phyloP scores from a whole-genome alignment of 1,140 invertebrate genomes.

The Hyles vespertilio region DNA sequence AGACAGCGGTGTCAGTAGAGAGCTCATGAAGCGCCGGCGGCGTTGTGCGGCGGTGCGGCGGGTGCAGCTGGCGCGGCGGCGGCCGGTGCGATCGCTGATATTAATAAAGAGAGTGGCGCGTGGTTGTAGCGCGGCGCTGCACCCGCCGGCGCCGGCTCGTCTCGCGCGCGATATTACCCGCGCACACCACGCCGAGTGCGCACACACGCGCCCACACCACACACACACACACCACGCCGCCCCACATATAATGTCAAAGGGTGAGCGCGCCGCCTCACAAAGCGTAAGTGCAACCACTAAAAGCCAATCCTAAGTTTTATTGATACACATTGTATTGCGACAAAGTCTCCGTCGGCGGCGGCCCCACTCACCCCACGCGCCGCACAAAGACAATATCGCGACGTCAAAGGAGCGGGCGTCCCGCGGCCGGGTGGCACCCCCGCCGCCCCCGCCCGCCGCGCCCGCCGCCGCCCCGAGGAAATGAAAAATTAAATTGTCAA shows the following conservation, averaged over 20 bases:
- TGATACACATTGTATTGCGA: slow-evolving; percentile 76
- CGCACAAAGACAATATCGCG: slow-evolving; percentile 75
- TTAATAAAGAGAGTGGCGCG: slow-evolving; percentile 32
- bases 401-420: slow-evolving; percentile 68
- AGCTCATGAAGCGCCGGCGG: slow-evolving; percentile 28
- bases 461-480: slow-evolving; percentile 64
- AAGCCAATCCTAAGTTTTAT: slow-evolving; percentile 76
- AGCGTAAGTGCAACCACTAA: slow-evolving; percentile 76
- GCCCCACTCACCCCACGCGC: slow-evolving; percentile 62
- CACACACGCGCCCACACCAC: slow-evolving; percentile 1
- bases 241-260: slow-evolving; percentile 70
- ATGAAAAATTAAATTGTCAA: slow-evolving; percentile 76
- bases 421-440: slow-evolving; percentile 41
- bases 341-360: slow-evolving; percentile 68
- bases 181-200: background rate
- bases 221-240: slow-evolving; percentile 28
- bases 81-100: slow-evolving; percentile 30
- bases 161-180: slow-evolving; percentile 43
- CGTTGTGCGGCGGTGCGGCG: slow-evolving; percentile 12
- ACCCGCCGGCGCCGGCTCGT: slow-evolving; percentile 38
- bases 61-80: slow-evolving; percentile 6
- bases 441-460: slow-evolving; percentile 31
- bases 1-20: background rate
- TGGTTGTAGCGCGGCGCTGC: slow-evolving; percentile 1
- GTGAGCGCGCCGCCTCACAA: slow-evolving; percentile 70